Conservation (phyloP, 2,888 invertebrate genomes). For the Habroteleia sp. region DNA sequence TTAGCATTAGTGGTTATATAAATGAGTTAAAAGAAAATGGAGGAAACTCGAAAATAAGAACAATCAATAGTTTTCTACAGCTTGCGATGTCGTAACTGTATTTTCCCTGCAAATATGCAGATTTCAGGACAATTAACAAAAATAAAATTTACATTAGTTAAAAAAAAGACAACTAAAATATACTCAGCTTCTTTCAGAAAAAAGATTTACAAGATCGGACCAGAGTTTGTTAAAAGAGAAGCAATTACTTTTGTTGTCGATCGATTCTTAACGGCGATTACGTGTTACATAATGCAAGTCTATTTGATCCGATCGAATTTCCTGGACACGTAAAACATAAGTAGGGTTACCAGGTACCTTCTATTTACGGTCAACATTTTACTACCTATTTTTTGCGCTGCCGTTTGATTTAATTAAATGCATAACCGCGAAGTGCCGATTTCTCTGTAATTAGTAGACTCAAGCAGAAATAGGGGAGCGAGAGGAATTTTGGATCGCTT, state of each 20-base stretch:
- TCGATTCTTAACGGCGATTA: conserved; percentile 32
- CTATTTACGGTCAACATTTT: conserved; percentile 43
- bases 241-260: conserved; percentile 31
- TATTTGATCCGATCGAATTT: conserved; percentile 49
- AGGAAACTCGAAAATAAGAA: too few relatives aligned
- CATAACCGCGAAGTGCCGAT: conserved; percentile 64
- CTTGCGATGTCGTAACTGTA: too few relatives aligned
- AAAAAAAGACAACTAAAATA: too few relatives aligned
- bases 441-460: conserved; percentile 72
- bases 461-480: conserved; percentile 42
- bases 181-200: too few relatives aligned
- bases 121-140: too few relatives aligned
- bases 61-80: too few relatives aligned
- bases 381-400: conserved; percentile 46
- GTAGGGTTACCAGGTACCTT: conserved; percentile 20
- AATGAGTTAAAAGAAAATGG: too few relatives aligned
- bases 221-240: conserved; percentile 18
- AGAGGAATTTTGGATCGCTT: conserved; percentile 24
- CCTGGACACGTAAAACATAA: conserved; percentile 43
- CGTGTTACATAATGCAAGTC: conserved; percentile 25
- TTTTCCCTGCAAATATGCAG: too few relatives aligned
- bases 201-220: too few relatives aligned
- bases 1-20: too few relatives aligned
- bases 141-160: too few relatives aligned
- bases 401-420: conserved; percentile 71